These are phyloP conservation scores for Pseudochirops cupreus DNA, from an alignment of 2,797 vertebrate genomes.

Conservation along the genomic window DNA sequence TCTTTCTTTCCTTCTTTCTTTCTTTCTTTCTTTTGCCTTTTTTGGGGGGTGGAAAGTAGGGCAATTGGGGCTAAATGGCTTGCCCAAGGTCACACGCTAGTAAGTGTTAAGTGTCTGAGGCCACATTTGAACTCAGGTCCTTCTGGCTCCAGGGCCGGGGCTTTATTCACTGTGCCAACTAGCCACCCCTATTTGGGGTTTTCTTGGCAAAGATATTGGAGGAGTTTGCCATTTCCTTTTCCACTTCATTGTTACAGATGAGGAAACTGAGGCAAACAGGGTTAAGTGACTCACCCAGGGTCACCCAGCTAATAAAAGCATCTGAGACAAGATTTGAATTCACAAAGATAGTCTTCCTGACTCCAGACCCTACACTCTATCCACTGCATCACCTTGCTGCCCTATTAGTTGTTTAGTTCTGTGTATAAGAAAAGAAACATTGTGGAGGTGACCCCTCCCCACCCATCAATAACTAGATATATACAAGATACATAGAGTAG, in stretches of 20 bases:
- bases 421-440: conserved; percentile 80
- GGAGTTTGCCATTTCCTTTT: not conserved
- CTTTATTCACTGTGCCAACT: too few species aligned
- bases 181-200: too few species aligned
- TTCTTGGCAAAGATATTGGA: not conserved
- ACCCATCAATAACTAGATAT: not conserved
- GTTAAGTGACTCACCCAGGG: not conserved
- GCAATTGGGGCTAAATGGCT: too few species aligned
- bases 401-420: conserved; percentile 78
- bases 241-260: not conserved
- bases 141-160: too few species aligned
- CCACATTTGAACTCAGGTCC: too few species aligned
- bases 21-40: too few species aligned
- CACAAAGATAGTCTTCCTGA: not conserved
- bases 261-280: not conserved
- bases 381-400: not conserved
- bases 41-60: too few species aligned
- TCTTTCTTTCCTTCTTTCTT: too few species aligned
- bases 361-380: not conserved
- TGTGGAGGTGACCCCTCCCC: conserved; percentile 70
- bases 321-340: not conserved
- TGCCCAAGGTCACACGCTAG: too few species aligned
- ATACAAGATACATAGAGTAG: not conserved
- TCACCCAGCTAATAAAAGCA: not conserved
- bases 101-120: too few species aligned